Conservation (phyloP, 2,113 vertebrate genomes). For the Bostrychus sinensis region DNA sequence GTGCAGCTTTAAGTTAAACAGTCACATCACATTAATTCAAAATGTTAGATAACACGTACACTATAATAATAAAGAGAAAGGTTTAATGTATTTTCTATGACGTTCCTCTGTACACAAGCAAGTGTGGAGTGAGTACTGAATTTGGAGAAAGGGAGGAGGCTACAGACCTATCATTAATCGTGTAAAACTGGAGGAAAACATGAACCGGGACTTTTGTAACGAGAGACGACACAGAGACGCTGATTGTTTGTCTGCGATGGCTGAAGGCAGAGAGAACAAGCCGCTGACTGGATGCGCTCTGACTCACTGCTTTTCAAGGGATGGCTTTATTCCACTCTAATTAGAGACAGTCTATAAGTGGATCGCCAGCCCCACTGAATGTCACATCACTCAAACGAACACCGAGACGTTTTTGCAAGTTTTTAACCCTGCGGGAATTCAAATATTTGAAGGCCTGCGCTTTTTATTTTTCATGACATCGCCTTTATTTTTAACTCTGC, state of each 20-base stretch:
- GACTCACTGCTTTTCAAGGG: conserved; percentile 51
- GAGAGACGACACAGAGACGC: conserved; percentile 25
- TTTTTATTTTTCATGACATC: not conserved
- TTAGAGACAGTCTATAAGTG: conserved; percentile 60
- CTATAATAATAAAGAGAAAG: too few relatives aligned
- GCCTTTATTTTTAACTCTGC: conserved; percentile 16
- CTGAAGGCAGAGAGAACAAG: conserved; percentile 20
- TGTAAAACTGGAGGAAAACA: conserved; percentile 35
- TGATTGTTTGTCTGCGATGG: conserved; percentile 27
- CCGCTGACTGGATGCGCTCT: conserved; percentile 25
- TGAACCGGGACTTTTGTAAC: conserved; percentile 25
- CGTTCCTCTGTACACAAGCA: too few relatives aligned
- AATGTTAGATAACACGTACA: too few relatives aligned
- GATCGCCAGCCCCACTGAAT: conserved; percentile 37
- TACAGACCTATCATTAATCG: conserved; percentile 42
- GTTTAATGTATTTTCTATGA: too few relatives aligned
- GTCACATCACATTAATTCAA: too few relatives aligned
- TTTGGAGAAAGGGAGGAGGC: conserved; percentile 32
- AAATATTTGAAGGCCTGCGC: conserved; percentile 5
- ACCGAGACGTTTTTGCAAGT: conserved; percentile 17
- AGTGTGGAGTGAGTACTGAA: conserved; percentile 22
- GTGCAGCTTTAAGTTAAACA: too few relatives aligned
- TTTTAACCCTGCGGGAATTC: conserved; percentile 6
- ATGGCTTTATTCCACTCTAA: conserved; percentile 66
- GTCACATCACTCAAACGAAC: conserved; percentile 37